Evolutionary conservation across 2,888 invertebrate species (phyloP).

Genomic region (Aspidiotus destructor): DNA sequence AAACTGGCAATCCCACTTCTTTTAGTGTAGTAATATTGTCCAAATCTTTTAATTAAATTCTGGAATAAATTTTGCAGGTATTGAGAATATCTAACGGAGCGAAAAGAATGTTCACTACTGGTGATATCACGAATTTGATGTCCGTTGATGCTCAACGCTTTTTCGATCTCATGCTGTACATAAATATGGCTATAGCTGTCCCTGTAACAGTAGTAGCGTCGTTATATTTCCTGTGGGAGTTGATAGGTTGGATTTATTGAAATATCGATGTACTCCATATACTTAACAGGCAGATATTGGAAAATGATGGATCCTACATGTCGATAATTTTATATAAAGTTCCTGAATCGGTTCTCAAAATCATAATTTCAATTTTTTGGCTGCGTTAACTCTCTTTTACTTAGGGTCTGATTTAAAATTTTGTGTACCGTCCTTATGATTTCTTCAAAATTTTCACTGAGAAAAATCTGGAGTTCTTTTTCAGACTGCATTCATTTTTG

Average conservation of each 20-base stretch:
- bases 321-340: too few relatives aligned
- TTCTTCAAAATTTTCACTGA: too few relatives aligned
- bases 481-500: too few relatives aligned
- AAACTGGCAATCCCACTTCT: neutral
- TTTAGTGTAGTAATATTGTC: neutral
- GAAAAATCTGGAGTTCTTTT: too few relatives aligned
- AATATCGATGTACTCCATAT: neutral
- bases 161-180: conserved; percentile 44
- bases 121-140: conserved; percentile 48
- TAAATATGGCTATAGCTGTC: conserved; percentile 46
- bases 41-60: neutral
- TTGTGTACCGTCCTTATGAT: too few relatives aligned
- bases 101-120: conserved; percentile 44
- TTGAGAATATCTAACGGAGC: conserved; percentile 42
- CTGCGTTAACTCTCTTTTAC: too few relatives aligned
- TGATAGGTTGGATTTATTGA: conserved; percentile 39
- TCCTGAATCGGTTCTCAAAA: too few relatives aligned
- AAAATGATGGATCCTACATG: too few relatives aligned
- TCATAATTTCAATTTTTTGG: too few relatives aligned
- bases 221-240: conserved; percentile 46
- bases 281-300: neutral
- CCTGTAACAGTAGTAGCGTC: conserved; percentile 49
- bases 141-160: conserved; percentile 46
- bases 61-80: conserved; percentile 37
- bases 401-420: too few relatives aligned